Evolutionary conservation across 2,797 vertebrate genomes (phyloP).

Genomic region (Pelobates cultripes): DNA sequence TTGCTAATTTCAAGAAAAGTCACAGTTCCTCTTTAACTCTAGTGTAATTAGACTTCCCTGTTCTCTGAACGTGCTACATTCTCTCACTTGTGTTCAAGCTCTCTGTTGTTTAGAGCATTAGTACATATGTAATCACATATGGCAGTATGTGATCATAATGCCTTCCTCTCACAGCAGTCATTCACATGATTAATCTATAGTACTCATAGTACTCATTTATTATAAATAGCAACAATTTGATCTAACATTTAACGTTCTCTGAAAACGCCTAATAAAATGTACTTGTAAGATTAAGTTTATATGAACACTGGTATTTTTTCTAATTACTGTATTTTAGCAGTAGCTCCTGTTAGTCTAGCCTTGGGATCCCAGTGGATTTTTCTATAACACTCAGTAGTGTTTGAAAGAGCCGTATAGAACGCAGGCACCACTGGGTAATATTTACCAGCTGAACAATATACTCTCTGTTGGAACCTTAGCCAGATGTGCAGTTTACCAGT

Average conservation of each 20-base stretch:
- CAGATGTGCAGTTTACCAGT: slow-evolving; percentile 41
- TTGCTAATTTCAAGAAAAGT: too few species aligned
- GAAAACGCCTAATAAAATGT: slow-evolving; percentile 1
- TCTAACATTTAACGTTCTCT: background rate
- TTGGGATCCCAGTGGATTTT: slow-evolving; percentile 45
- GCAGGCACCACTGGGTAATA: slow-evolving; percentile 30
- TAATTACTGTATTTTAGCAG: slow-evolving; percentile 35
- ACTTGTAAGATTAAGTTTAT: slow-evolving; percentile 22
- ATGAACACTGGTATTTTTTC: slow-evolving; percentile 27
- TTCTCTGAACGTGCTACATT: too few species aligned
- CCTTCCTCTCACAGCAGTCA: too few species aligned
- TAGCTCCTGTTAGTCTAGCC: slow-evolving; percentile 53
- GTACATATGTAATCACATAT: too few species aligned
- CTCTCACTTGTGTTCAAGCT: too few species aligned
- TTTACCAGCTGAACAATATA: slow-evolving; percentile 57
- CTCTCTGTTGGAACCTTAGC: slow-evolving; percentile 56
- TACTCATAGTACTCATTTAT: too few species aligned
- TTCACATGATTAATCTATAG: too few species aligned
- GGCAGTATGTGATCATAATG: too few species aligned
- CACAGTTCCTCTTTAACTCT: too few species aligned
- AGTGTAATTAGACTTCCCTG: too few species aligned
- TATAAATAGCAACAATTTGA: background rate
- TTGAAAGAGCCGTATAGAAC: slow-evolving; percentile 54
- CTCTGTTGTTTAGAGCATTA: too few species aligned
- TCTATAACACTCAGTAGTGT: slow-evolving; percentile 50